A percentile compares a stretch with the other conserved stretches of the same genome.
Conservation (phyloP, 1,140 invertebrate species). For the Drosophila dunni region DNA sequence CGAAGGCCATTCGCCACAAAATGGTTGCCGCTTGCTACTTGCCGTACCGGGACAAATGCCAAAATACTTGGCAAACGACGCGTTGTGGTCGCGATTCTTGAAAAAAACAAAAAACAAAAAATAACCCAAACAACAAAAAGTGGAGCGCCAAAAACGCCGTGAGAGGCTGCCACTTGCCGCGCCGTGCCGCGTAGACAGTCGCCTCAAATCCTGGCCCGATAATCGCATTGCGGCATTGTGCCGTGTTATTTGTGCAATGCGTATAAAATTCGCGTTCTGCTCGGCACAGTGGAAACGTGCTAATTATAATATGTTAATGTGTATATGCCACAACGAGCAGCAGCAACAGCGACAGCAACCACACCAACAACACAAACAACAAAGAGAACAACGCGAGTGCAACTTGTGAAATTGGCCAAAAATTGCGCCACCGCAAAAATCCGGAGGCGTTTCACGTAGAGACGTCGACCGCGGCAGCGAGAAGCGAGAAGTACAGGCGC, state of each 20-base stretch:
- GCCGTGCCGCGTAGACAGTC: neutral
- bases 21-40: constrained; percentile 1
- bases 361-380: neutral
- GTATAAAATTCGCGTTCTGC: constrained; percentile 49
- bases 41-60: constrained; percentile 19
- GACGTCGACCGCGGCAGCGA: constrained; percentile 22
- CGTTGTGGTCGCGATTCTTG: constrained; percentile 51
- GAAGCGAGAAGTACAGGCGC: neutral
- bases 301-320: constrained; percentile 70
- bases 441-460: constrained; percentile 20
- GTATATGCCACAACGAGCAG: constrained; percentile 22
- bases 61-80: constrained; percentile 37
- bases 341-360: neutral
- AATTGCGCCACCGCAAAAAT: constrained; percentile 46
- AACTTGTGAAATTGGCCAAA: constrained; percentile 67
- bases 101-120: too few species aligned
- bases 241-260: constrained; percentile 49
- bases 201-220: constrained; percentile 46
- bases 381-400: constrained; percentile 28
- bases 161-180: constrained; percentile 11
- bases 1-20: constrained; percentile 52
- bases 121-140: constrained; percentile 21
- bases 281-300: constrained; percentile 52
- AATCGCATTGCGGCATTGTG: constrained; percentile 48
- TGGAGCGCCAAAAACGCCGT: constrained; percentile 48